Evolutionary conservation across 92 coral and sea anemone species (phyloP), one percentile per base, ranked within the genome.

Genomic region (Ricordea florida): DNA sequence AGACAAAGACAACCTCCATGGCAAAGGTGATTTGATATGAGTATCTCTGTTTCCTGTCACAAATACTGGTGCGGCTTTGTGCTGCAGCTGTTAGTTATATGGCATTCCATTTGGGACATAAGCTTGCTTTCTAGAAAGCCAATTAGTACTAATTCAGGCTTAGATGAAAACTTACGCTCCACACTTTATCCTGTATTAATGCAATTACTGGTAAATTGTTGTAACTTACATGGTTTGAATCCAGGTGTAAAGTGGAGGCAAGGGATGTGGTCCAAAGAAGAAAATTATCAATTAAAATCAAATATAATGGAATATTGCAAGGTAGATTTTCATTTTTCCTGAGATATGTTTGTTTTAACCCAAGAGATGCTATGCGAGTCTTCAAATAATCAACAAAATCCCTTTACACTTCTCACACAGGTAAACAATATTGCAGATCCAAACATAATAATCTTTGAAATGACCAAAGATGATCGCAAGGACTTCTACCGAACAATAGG

Each of bases 261-360:
- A 67, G 99, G 99, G 23, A 96, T 96, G 99, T 96, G 99, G 99
- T 84, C 96, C 21, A 96, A 96, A 52, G 99, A 96, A 60, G 99
- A 96, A 33, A 89, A 90, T 68, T 97, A 96, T 1, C 81, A 83
- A 33, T 43, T 96, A 23, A 90, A 74, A 46, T 76, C 50, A 24
- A 96, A 96, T 56, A 96, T 96, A 22, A 52, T 81, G 27, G 87
- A 86, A 35, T 96, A 96, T 76, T 96, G 99, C 65, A 86, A 92
- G 89, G 99, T 94, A 73, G 42, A 57, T 4, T 58, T 42, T 13
- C 31, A 5, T 11, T 26, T 26, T 21, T 24, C 6, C 5, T 6
- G 32, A 22, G 15, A 4, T 5, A 6, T 21, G 25, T n/a, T 6
- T 2, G 27, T 6, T 50, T 2, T 38, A 10, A 51, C 28, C 10